Percentiles rank a stretch among this genome's conserved stretches.
phyloP scores from a whole-genome alignment of 2,888 invertebrate genomes.

The Chromoteleia sp. region DNA sequence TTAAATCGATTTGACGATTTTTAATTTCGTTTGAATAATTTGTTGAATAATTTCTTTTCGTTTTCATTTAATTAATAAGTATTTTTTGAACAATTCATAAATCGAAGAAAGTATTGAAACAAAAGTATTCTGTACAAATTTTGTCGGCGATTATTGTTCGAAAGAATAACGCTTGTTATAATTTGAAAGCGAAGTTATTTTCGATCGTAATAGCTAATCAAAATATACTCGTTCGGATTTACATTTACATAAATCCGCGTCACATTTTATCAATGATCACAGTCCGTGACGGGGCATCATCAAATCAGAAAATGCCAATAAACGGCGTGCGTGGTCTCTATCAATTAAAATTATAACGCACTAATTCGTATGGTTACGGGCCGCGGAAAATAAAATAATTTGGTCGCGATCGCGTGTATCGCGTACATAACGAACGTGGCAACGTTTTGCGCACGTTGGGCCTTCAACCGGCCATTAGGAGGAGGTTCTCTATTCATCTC shows the following conservation, averaged over 20 bases:
- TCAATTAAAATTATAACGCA: constrained; percentile 56
- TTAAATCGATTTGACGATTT: too few relatives aligned
- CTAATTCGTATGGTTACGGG: constrained; percentile 27
- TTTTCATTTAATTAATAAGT: too few relatives aligned
- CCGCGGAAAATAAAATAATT: constrained; percentile 46
- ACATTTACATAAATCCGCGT: not conserved
- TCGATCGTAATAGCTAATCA: not conserved
- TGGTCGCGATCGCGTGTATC: constrained; percentile 52
- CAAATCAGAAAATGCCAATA: constrained; percentile 30
- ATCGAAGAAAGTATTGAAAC: too few relatives aligned
- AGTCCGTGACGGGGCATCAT: constrained; percentile 12
- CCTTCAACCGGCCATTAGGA: constrained; percentile 64
- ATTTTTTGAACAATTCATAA: too few relatives aligned
- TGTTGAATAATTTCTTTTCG: too few relatives aligned
- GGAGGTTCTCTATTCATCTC: constrained; percentile 73
- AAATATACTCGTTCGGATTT: not conserved
- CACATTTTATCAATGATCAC: not conserved
- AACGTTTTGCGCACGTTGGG: constrained; percentile 21
- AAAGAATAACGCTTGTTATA: too few relatives aligned
- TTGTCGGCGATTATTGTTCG: too few relatives aligned
- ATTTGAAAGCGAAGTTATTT: too few relatives aligned
- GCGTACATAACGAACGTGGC: constrained; percentile 55
- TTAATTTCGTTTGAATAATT: too few relatives aligned
- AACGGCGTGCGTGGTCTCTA: constrained; percentile 32
- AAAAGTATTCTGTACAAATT: too few relatives aligned